These are phyloP conservation scores for Gallinago stenura DNA, from an alignment of 2,797 vertebrate genomes.

Conservation along the genomic window DNA sequence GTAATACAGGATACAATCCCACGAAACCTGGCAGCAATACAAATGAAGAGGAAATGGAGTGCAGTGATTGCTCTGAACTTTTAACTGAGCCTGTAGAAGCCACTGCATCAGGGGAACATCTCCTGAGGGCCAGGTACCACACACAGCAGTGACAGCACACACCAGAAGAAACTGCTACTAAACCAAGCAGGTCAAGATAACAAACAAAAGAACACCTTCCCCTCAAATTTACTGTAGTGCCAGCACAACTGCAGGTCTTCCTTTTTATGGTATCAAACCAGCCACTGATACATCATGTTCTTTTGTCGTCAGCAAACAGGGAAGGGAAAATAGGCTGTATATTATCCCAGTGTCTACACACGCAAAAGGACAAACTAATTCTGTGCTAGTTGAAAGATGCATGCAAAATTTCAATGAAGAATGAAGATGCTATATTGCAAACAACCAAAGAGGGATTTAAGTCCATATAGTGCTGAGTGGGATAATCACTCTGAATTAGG, in stretches of 20 bases:
- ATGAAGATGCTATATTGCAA: background rate
- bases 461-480: background rate
- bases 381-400: background rate
- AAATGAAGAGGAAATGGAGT: background rate
- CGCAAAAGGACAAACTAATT: background rate
- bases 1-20: background rate
- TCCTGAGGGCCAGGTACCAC: background rate
- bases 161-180: background rate
- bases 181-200: background rate
- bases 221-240: background rate
- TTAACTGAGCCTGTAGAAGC: no score
- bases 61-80: background rate
- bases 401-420: background rate
- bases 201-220: background rate
- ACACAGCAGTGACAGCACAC: fast-evolving
- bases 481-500: background rate
- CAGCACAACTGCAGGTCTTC: background rate
- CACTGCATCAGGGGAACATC: fast-evolving
- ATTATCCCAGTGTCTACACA: background rate
- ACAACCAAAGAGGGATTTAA: background rate
- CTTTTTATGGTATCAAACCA: background rate
- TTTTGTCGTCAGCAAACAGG: background rate
- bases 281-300: background rate
- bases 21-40: background rate
- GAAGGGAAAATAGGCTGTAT: background rate